Conservation (phyloP, 2,888 invertebrate species). For the Saturnia japonica region DNA sequence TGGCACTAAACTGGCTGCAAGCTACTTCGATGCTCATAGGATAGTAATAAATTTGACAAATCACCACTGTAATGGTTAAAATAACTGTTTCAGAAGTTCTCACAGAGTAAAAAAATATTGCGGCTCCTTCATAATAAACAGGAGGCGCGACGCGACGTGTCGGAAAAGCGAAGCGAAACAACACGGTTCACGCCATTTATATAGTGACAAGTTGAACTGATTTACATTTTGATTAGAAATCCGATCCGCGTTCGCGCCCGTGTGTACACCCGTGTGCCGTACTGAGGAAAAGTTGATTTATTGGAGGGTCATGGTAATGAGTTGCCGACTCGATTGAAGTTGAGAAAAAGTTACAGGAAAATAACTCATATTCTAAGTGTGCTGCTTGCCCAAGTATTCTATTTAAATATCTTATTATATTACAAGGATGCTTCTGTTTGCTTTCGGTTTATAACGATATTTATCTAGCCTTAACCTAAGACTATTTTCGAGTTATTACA, state of each 20-base stretch:
- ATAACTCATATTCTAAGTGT: neutral
- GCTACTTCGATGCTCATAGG: conserved; percentile 42
- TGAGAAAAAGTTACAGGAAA: neutral
- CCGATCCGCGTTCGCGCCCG: conserved; percentile 44
- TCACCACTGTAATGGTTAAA: conserved; percentile 52
- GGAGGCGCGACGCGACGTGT: neutral
- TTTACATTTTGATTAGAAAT: conserved; percentile 75
- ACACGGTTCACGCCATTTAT: conserved; percentile 9
- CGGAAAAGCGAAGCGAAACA: neutral
- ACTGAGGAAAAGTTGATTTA: conserved; percentile 50
- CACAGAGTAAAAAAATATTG: conserved; percentile 40
- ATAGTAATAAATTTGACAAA: conserved; percentile 55
- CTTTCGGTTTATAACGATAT: too few species aligned
- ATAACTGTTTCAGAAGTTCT: conserved; percentile 48
- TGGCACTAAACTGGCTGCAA: conserved; percentile 31
- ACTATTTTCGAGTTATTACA: neutral
- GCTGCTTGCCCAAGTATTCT: neutral
- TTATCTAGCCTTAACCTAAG: too few species aligned
- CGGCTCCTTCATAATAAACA: neutral
- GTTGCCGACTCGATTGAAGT: conserved; percentile 28
- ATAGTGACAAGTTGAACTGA: conserved; percentile 43
- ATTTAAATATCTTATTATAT: neutral
- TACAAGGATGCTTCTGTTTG: neutral
- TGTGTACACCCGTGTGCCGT: conserved; percentile 32
- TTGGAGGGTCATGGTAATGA: conserved; percentile 43